These are phyloP conservation scores for Hafferia zeledoni DNA, from an alignment of 2,797 vertebrate genomes.

Conservation along the genomic window DNA sequence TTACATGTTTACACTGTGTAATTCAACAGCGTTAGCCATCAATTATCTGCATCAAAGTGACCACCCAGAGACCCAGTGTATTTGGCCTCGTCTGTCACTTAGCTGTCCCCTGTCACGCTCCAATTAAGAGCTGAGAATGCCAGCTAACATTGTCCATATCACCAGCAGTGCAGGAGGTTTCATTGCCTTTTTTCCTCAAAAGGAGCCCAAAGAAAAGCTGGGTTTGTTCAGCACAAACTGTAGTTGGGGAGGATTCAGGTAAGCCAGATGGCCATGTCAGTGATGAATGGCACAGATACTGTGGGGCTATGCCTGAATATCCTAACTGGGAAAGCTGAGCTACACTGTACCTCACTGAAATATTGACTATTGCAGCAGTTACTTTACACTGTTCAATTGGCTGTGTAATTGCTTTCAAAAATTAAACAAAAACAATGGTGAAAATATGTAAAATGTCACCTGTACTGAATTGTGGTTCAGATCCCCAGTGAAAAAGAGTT, in stretches of 20 bases:
- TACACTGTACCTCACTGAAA: conserved; percentile 30
- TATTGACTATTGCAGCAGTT: conserved; percentile 55
- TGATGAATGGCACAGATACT: conserved; percentile 50
- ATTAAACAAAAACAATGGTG: conserved; percentile 59
- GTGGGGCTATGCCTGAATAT: conserved; percentile 38
- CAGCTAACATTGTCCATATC: background rate
- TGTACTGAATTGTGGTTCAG: conserved; percentile 28
- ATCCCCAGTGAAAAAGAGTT: background rate
- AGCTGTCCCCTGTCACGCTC: background rate
- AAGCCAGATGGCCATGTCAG: conserved; percentile 65
- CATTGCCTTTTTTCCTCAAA: conserved; percentile 5
- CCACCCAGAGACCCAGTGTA: conserved; percentile 1
- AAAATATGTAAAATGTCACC: conserved; percentile 62
- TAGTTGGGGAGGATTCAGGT: conserved; percentile 59
- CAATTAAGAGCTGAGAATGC: background rate
- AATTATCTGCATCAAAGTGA: conserved; percentile 13
- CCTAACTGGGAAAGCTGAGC: conserved; percentile 22
- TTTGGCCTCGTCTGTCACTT: background rate
- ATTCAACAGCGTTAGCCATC: background rate
- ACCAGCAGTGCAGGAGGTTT: background rate
- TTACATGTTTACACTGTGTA: conserved; percentile 1
- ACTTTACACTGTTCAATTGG: conserved; percentile 67
- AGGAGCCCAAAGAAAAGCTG: conserved; percentile 17
- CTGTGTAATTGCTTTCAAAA: conserved; percentile 67
- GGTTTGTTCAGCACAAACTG: conserved; percentile 34